Percentiles rank a stretch among this genome's conserved stretches.
These are phyloP conservation scores for Junonia oenone DNA, from an alignment of 2,888 invertebrate species.

Conservation along the genomic window DNA sequence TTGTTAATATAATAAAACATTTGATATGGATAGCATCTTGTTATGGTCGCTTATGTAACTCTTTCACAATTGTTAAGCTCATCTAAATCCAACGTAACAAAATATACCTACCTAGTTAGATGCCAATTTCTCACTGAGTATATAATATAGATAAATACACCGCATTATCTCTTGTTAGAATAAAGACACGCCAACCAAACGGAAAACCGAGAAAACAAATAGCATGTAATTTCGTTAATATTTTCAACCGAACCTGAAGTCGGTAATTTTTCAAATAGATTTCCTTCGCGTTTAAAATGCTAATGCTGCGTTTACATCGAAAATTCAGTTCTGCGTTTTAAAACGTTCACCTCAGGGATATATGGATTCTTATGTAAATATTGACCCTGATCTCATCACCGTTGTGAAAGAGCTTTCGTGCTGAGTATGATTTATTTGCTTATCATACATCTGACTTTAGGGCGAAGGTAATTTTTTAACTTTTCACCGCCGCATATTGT, in stretches of 20 bases:
- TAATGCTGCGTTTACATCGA: conserved; percentile 1
- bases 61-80: no score
- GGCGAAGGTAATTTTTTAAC: conserved; percentile 6
- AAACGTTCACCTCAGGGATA: conserved; percentile 12
- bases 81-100: not conserved
- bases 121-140: not conserved
- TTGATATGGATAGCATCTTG: no score
- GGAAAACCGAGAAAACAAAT: not conserved
- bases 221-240: not conserved
- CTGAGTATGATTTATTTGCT: conserved; percentile 22
- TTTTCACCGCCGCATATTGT: not conserved
- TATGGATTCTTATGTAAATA: conserved; percentile 28
- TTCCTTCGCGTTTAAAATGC: conserved; percentile 9
- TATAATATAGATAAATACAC: not conserved
- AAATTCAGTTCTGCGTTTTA: conserved; percentile 8
- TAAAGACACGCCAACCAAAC: not conserved
- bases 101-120: not conserved
- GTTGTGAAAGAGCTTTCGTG: conserved; percentile 20
- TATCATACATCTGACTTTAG: conserved; percentile 11
- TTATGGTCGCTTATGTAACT: no score
- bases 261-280: conserved; percentile 15
- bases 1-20: no score
- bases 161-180: not conserved
- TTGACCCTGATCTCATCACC: conserved; percentile 25
- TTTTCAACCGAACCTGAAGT: not conserved